Base-by-base conservation (phyloP, 2,113 vertebrate species). In the Takifugu flavidus region DNA sequence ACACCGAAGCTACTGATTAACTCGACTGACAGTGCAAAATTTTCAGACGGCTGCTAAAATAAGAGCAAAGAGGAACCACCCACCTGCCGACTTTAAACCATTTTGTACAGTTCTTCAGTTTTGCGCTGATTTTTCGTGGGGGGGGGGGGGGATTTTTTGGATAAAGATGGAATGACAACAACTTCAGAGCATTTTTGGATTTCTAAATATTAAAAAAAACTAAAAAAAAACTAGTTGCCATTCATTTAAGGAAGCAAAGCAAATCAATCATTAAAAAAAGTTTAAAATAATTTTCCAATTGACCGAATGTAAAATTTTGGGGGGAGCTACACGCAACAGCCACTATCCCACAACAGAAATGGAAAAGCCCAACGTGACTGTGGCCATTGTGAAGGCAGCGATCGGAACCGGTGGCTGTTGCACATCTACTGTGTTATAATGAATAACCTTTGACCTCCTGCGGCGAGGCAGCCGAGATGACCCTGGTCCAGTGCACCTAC, bases 401-500 rank as follows among this genome's bases (percentile, higher is more conserved):
- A 69, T 68, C 63, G 65, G 20, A 74, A 86, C 74, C 72, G 78
- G 83, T 72, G 79, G 79, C 83, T 66, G 62, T 66, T 65, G 59
- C 55, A 78, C 67, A 57, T 77, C 71, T 72, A 67, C 13, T 54
- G 72, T 73, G 69, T 65, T 69, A 54, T 31, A 53, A 72, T 20
- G 68, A 78, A 64, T 65, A 73, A 82, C 81, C 63, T 72, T 49
- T 56, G 63, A 70, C 62, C 71, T 74, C 58, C 55, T 25, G 78
- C 29, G 72, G 56, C 26, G 2, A 58, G 50, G 65, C 53, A 67
- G 70, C 65, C 43, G 63, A 43, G 57, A 47, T 74, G 75, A 67
- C 69, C 52, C 83, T 88, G 89, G 88, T 88, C 87, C 86, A 67
- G 80, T 80, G 75, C 81, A 74, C 77, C 84, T 77, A 72, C 67